These are phyloP conservation scores for Galeopsomyia nigrocyanea DNA, from an alignment of 2,888 invertebrate genomes.

Conservation along the genomic window DNA sequence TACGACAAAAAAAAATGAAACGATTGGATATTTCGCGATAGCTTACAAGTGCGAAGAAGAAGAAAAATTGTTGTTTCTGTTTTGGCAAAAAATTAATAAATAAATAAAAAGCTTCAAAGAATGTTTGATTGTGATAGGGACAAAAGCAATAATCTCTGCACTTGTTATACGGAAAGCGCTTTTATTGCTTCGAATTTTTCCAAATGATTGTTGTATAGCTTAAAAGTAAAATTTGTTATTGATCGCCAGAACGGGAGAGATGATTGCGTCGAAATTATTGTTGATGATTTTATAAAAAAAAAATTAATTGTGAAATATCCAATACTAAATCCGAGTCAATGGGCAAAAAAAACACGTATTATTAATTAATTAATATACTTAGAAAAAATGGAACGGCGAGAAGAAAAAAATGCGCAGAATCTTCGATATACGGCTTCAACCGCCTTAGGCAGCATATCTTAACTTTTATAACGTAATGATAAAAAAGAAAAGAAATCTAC, in stretches of 20 bases:
- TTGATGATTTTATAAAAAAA: too few species aligned
- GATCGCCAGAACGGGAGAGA: too few species aligned
- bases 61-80: not conserved
- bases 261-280: too few species aligned
- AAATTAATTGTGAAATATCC: slow-evolving; percentile 38
- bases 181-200: too few species aligned
- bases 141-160: too few species aligned
- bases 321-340: slow-evolving; percentile 36
- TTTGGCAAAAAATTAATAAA: too few species aligned
- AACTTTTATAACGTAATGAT: slow-evolving; percentile 41
- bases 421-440: slow-evolving; percentile 44
- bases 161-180: too few species aligned
- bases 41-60: not conserved
- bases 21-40: slow-evolving; percentile 38
- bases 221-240: too few species aligned
- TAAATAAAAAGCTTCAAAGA: not conserved
- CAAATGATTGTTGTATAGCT: too few species aligned
- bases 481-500: slow-evolving; percentile 9
- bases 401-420: slow-evolving; percentile 27
- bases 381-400: not conserved
- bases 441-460: slow-evolving; percentile 50
- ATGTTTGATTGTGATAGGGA: too few species aligned
- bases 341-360: not conserved
- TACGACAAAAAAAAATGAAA: too few species aligned
- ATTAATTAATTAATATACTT: not conserved